phyloP scores from a whole-genome alignment of 2,797 vertebrate species.

The Parauchenoglanis ngamensis region DNA sequence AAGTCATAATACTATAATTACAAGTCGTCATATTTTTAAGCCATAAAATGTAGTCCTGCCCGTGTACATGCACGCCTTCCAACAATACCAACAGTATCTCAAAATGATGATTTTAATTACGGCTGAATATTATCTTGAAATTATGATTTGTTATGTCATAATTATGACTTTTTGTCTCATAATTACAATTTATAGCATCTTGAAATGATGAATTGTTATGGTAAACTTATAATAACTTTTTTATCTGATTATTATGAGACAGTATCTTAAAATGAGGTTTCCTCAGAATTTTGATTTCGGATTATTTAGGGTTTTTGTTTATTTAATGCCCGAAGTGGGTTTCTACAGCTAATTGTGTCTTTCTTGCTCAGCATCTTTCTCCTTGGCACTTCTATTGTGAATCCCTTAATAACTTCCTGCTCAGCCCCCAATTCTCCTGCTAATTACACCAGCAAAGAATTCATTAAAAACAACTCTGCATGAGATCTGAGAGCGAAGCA shows the following conservation, averaged over 20 bases:
- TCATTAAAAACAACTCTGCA: slow-evolving; percentile 39
- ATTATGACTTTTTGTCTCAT: not conserved
- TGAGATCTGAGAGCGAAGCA: slow-evolving; percentile 32
- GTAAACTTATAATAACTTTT: not conserved
- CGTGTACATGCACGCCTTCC: not conserved
- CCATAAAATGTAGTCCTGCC: not conserved
- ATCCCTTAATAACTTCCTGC: not conserved
- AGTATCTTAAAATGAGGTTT: not conserved
- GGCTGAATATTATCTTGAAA: not conserved
- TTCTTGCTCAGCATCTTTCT: not conserved
- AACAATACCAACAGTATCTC: not conserved
- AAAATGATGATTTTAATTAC: not conserved
- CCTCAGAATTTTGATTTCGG: not conserved
- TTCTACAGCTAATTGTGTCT: not conserved
- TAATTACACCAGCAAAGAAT: slow-evolving; percentile 31
- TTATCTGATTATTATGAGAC: not conserved
- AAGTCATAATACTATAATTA: not conserved
- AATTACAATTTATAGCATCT: not conserved
- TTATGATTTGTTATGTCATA: not conserved
- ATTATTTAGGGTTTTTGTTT: not conserved
- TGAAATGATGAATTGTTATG: not conserved
- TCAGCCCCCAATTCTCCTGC: slow-evolving; percentile 7
- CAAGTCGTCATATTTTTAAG: not conserved
- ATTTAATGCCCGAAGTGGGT: not conserved
- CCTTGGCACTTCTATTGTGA: not conserved